Base-by-base conservation (phyloP, 2,888 invertebrate species). In the Helleia helle region DNA sequence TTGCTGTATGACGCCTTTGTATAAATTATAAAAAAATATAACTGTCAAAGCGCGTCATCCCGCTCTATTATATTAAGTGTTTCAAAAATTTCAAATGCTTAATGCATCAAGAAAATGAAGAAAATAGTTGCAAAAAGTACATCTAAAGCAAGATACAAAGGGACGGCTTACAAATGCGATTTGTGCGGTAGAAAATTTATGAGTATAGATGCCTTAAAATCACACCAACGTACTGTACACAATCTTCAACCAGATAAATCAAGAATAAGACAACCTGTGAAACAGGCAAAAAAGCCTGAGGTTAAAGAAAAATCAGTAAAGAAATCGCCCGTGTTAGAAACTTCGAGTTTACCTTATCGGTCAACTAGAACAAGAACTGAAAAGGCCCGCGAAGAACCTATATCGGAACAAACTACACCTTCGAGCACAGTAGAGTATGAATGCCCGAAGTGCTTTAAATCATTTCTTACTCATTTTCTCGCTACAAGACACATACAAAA, bases 401-500 rank as follows among this genome's bases (percentile, higher is more conserved):
- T 43, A 24, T n/a, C 15, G 12, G 8, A 11, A n/a, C 8, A 11
- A n/a, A 17, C 27, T 7, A 38, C 29, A 9, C 3, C 9, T 4
- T 37, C 30, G 11, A 49, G 46, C 4, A 65, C 55, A 38, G 54
- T 61, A 0, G 58, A 65, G 13, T 80, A 74, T 37, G 61, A 65
- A 39, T 80, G 80, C 29, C 79, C 80, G 0, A 54, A 61, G 29
- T 80, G 80, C 45, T 28, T 42, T 0, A 53, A 51, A 38, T 31
- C 50, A 1, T 79, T 70, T 27, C 42, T 50, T 1, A 59, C 62
- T 1, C 68, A 66, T 36, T 72, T 68, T 29, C 54, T 65, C 3
- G 71, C 77, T 0, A 52, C 51, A 8, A 65, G 58, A 49, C 80
- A 80, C 25, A 72, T 80, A 43, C 66, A 77, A 36, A 76, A 67